Evolutionary conservation across 2,888 invertebrate species (phyloP).

Genomic region (Cepaea hortensis): DNA sequence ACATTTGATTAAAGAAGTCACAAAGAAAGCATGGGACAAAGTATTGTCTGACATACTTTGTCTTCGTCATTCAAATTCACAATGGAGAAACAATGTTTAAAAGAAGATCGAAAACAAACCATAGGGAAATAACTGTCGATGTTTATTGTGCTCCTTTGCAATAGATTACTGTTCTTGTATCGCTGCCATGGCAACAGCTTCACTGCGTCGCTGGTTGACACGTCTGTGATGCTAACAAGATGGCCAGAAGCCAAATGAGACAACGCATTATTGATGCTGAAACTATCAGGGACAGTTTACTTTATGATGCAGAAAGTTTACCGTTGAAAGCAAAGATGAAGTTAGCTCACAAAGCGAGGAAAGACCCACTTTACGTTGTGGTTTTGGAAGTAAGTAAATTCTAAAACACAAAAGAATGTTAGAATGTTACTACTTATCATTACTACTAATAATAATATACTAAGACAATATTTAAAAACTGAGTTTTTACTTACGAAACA

Average conservation of each 20-base stretch:
- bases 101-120: not conserved
- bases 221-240: slow-evolving; percentile 37
- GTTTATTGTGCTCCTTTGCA: not conserved
- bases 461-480: too few relatives aligned
- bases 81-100: not conserved
- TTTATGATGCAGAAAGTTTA: slow-evolving; percentile 16
- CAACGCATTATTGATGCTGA: slow-evolving; percentile 39
- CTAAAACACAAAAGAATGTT: not conserved
- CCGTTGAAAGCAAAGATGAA: slow-evolving; percentile 75
- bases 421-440: too few relatives aligned
- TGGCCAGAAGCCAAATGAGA: slow-evolving; percentile 37
- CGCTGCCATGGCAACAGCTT: slow-evolving; percentile 39
- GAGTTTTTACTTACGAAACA: too few relatives aligned
- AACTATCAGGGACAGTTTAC: not conserved
- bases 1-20: too few relatives aligned
- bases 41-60: too few relatives aligned
- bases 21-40: too few relatives aligned
- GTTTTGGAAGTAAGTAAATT: slow-evolving; percentile 66
- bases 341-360: slow-evolving; percentile 76
- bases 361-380: slow-evolving; percentile 71
- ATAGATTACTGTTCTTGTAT: not conserved
- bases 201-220: slow-evolving; percentile 9
- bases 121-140: not conserved
- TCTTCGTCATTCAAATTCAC: too few relatives aligned
- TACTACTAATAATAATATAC: too few relatives aligned